A percentile compares a stretch with the other conserved stretches of the same genome.
Conservation (phyloP, 2,797 vertebrate genomes). For the Enteromius fasciolatus region DNA sequence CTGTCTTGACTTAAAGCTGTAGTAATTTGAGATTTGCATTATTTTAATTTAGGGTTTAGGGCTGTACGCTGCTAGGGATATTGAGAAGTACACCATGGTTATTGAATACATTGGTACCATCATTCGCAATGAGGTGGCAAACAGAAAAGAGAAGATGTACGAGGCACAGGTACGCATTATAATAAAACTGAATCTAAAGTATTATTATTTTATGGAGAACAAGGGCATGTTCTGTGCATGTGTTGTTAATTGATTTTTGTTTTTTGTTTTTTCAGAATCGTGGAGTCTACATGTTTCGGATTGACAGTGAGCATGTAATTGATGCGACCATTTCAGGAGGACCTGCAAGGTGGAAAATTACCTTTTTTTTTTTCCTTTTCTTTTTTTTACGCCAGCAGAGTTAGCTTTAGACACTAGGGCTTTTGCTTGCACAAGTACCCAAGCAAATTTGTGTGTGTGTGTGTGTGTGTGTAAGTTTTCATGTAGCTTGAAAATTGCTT, state of each 20-base stretch:
- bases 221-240: neutral
- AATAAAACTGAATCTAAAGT: neutral
- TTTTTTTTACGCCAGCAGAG: neutral
- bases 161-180: conserved; percentile 86
- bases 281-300: conserved; percentile 98
- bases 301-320: conserved; percentile 94
- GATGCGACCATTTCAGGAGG: conserved; percentile 95
- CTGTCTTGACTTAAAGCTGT: neutral
- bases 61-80: conserved; percentile 94
- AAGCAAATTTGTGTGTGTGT: neutral
- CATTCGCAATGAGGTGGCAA: conserved; percentile 95
- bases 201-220: neutral
- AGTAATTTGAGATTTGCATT: neutral
- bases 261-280: conserved; percentile 82
- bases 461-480: neutral
- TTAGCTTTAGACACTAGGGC: neutral
- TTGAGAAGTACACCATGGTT: conserved; percentile 99
- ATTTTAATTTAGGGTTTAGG: conserved; percentile 85
- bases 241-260: neutral
- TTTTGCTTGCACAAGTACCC: neutral
- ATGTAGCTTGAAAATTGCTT: neutral
- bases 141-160: conserved; percentile 94
- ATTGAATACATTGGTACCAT: conserved; percentile 98
- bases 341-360: conserved; percentile 86
- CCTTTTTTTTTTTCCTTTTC: neutral